Conservation (phyloP, 2,113 vertebrate species). For the Rynchops niger region DNA sequence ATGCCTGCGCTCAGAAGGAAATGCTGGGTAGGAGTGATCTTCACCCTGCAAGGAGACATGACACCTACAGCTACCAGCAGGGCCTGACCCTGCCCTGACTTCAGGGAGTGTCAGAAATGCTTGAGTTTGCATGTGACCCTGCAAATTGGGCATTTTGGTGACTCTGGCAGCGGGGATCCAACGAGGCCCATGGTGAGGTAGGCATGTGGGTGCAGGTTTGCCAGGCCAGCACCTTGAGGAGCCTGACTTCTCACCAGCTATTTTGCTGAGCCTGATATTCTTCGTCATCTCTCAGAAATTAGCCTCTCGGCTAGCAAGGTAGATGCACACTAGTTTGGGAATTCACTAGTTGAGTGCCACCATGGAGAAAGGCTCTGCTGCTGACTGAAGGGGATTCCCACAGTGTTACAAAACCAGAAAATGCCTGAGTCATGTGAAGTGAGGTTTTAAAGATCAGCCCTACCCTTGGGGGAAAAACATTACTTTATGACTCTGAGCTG, state of each 20-base stretch:
- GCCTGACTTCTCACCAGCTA: not conserved
- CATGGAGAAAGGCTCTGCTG: not conserved
- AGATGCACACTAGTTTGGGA: fast-evolving
- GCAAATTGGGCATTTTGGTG: not conserved
- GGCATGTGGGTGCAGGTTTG: not conserved
- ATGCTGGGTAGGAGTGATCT: not conserved
- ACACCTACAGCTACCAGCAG: not conserved
- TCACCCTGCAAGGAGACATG: not conserved
- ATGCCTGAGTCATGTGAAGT: not conserved
- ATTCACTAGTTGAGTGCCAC: too few relatives aligned
- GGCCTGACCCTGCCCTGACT: not conserved
- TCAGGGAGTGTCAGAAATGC: not conserved
- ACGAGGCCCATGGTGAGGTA: not conserved
- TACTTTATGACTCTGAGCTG: not conserved
- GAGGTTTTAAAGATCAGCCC: not conserved
- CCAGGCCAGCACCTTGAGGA: not conserved
- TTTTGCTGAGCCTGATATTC: not conserved
- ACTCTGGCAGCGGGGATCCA: fast-evolving
- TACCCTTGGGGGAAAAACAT: not conserved
- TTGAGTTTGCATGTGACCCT: not conserved
- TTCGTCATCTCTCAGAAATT: not conserved
- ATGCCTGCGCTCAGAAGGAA: not conserved
- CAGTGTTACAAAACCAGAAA: not conserved
- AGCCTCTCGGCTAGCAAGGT: fast-evolving
- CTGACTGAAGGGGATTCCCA: not conserved